These are phyloP conservation scores for Ceryle rudis DNA, from an alignment of 2,797 vertebrate species.

Conservation along the genomic window DNA sequence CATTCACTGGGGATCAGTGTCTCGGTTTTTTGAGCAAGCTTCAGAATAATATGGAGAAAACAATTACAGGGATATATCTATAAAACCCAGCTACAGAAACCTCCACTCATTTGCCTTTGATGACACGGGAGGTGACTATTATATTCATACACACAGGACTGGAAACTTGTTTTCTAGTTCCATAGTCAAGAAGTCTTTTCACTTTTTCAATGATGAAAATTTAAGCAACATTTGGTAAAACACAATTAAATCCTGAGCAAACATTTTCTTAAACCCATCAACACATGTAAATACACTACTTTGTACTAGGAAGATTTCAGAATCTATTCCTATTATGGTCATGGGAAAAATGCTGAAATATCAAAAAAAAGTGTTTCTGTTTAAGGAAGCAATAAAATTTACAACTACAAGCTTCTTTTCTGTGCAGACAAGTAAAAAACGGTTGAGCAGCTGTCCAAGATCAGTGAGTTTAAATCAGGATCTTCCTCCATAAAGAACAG, in stretches of 20 bases:
- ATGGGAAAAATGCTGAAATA: neutral
- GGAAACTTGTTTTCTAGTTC: neutral
- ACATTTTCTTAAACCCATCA: neutral
- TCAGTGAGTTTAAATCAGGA: neutral
- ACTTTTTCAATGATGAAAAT: neutral
- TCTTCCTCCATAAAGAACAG: neutral
- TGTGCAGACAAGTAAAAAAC: neutral
- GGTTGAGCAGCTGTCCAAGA: neutral
- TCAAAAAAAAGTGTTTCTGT: neutral
- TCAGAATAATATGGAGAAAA: neutral
- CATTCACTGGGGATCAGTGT: neutral
- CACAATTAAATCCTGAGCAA: neutral
- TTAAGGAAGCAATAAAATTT: neutral
- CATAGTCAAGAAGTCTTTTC: neutral
- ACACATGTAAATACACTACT: neutral
- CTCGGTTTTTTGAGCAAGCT: neutral
- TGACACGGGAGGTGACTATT: neutral
- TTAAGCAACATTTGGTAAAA: neutral
- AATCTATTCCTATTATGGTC: neutral
- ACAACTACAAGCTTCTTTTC: neutral
- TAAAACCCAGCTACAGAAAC: neutral
- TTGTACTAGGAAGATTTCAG: neutral
- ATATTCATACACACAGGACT: neutral
- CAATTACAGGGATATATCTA: no score
- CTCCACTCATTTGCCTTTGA: neutral